Evolutionary conservation across 2,113 vertebrate species (phyloP), one percentile per base, ranked within the genome.

Genomic region (Progne subis): DNA sequence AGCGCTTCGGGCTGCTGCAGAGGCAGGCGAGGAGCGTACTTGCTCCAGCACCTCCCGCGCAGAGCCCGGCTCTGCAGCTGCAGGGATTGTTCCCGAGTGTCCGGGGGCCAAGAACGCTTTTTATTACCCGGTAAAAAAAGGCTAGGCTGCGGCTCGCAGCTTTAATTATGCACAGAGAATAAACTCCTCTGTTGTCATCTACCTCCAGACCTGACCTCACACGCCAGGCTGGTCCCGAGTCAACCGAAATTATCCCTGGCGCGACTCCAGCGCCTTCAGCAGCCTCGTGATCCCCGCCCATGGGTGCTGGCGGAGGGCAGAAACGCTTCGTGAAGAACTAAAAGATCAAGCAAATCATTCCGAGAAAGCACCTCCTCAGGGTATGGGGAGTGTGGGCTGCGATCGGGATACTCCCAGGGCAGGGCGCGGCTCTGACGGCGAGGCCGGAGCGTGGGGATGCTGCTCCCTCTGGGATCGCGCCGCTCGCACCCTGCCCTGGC

Each of bases 21-120:
- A 31, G 69, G 60, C 4, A n/a, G 93, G 79, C 24, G 60, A 88
- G 90, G 37, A 52, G 41, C 1, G 1, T 4, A 0, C 50, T 77
- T 19, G 61, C 61, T 78, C 61, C 94, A 50, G 25, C 84, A 56
- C 84, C 91, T 90, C 95, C 94, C 94, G 43, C 69, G 1, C 90
- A 67, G 79, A n/a, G 12, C 71, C 75, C 39, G 76, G 46, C 80
- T 83, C 31, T 31, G 90, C 95, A 95, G 84, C 91, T 95, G 95
- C 93, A 89, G 28, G 28, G 67, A 55, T 79, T 25, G 61, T 12
- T 95, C 84, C 82, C 18, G 5, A 90, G 71, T 7, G 76, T 90
- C 90, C 82, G 14, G 75, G 82, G 85, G 82, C 93, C 77, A 90
- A 80, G 55, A 53, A 78, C 0, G 6, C 67, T 88, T 87, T 81